Evolutionary conservation across 2,888 invertebrate species (phyloP), one percentile per base, ranked within the genome.

Genomic region (Vesta saturnalis): DNA sequence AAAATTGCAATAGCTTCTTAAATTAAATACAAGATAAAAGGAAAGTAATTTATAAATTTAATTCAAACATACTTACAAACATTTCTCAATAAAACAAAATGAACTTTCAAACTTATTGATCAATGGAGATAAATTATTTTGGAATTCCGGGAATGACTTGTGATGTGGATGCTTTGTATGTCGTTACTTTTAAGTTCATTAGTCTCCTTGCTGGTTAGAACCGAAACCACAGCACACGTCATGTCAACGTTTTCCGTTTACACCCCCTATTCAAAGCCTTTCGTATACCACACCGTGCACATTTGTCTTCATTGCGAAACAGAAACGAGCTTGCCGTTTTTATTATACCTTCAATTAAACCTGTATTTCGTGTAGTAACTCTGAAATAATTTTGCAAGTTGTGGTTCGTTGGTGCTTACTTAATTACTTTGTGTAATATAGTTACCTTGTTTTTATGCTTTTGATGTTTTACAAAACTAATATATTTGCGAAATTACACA

Each of bases 271-370:
- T 49, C 64, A 35, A 23, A 21, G 30, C 59, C n/a, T 52, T 52
- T 39, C 61, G 43, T 61, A 72, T 72, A 69, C 72, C 71, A 70
- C 73, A 71, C 71, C 54, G 60, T 59, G 67, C 55, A 64, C 73
- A 73, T 75, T 73, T 72, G 72, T 74, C 74, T 75, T 75, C 73
- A 73, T 75, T 75, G 70, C 64, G 68, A 67, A 63, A 65, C 67
- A 67, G 73, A 62, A 70, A 74, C 60, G 71, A 73, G 72, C 72
- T 71, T 61, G 64, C 67, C 64, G 68, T 70, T 70, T 70, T 70
- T 70, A 70, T 68, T 70, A 64, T 65, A 70, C 68, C 70, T 70
- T 70, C 70, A 67, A 70, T 70, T 70, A 70, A 67, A 67, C 66
- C 67, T 64, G 67, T 62, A 64, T 64, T 64, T 59, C 64, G 64